A percentile compares a stretch with the other conserved stretches of the same genome.
Conservation (phyloP, 2,888 invertebrate genomes). For the Tiliacea aurago region DNA sequence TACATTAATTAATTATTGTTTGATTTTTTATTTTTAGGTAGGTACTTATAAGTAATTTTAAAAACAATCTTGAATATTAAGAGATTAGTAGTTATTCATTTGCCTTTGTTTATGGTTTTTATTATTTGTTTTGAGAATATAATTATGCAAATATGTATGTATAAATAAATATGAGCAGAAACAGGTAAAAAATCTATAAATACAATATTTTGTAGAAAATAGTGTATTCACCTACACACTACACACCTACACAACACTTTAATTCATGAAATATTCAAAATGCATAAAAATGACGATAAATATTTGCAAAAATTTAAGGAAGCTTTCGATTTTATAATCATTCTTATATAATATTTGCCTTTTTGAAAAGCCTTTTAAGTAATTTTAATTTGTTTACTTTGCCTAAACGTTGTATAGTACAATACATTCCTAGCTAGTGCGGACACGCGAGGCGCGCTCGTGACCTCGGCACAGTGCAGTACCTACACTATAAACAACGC, state of each 20-base stretch:
- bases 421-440: slow-evolving; percentile 28
- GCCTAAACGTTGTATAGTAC: slow-evolving; percentile 27
- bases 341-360: slow-evolving; percentile 41
- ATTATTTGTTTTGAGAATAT: too few relatives aligned
- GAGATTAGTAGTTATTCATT: too few relatives aligned
- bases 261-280: slow-evolving; percentile 27
- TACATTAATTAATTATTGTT: too few relatives aligned
- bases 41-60: too few relatives aligned
- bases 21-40: too few relatives aligned
- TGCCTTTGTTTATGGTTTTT: too few relatives aligned
- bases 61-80: too few relatives aligned
- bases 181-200: slow-evolving; percentile 13
- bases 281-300: slow-evolving; percentile 33
- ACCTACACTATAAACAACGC: too few relatives aligned
- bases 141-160: too few relatives aligned
- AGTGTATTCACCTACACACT: slow-evolving; percentile 18
- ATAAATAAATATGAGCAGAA: too few relatives aligned
- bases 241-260: too few relatives aligned
- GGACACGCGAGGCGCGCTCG: background rate
- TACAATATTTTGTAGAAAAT: slow-evolving; percentile 22
- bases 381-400: slow-evolving; percentile 28
- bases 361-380: slow-evolving; percentile 53
- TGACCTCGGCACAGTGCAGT: too few relatives aligned
- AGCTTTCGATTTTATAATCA: slow-evolving; percentile 32
- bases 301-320: slow-evolving; percentile 24